Base-by-base conservation (phyloP, 2,113 vertebrate species). In the Lucifuga dentata region DNA sequence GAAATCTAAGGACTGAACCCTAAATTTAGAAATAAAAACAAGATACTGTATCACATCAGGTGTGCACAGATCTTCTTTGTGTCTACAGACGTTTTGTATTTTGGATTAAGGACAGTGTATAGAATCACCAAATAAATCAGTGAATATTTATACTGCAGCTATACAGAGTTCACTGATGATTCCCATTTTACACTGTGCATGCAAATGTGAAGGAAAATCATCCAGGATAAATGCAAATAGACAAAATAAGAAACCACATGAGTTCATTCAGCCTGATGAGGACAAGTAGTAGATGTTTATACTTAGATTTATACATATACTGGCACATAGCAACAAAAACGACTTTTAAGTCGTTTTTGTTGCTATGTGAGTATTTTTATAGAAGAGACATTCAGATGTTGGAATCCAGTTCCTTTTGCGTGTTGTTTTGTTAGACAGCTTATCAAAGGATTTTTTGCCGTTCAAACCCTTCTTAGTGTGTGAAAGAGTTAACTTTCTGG, bases 191-290 rank as follows among this genome's bases (percentile, higher is more conserved):
- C 52, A 15, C 50, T 61, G 38, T 44, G 35, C 48, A 76, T 57
- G 70, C 46, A 50, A 60, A 80, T 24, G 32, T 3, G 13, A 19
- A 81, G 73, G 76, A 56, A 82, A 84, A 79, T 82, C 51, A 64
- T 8, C 5, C 0, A 1, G 46, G 76, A 48, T 3, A 68, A 45
- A 88, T 83, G 76, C 86, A 88, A 86, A 88, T 3, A 5, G 11
- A 43, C 19, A 44, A 50, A 50, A 62, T 1, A 57, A 46, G 50
- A 73, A 76, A 67, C 2, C 16, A 17, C 46, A 26, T 16, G 17
- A 57, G 21, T 2, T 8, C 39, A 64, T 9, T 23, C 16, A 15
- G 48, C 21, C 29, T 55, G 21, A 36, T 51, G 49, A 5, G 11
- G 26, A 21, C 21, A 56, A 44, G n/a, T 23, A 5, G 6, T 44